Conservation (phyloP, 2,888 invertebrate genomes). For the Meandrusa payeni region DNA sequence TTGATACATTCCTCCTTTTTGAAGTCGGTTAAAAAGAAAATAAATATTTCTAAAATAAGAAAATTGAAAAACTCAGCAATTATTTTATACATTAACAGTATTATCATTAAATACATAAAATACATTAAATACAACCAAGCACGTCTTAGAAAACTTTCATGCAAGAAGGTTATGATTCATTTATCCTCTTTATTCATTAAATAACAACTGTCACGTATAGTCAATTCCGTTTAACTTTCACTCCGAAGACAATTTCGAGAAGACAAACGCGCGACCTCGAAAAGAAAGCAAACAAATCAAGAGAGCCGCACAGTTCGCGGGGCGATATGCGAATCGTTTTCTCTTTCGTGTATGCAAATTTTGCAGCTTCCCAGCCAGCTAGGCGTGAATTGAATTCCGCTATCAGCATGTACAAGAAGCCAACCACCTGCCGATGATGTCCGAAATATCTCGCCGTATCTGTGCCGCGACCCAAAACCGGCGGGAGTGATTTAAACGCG, state of each 20-base stretch:
- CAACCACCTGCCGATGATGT: constrained; percentile 31
- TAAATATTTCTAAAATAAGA: no score
- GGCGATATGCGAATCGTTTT: constrained; percentile 50
- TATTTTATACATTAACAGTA: no score
- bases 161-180: constrained; percentile 6
- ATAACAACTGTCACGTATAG: constrained; percentile 47
- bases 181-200: constrained; percentile 24
- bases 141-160: constrained; percentile 14
- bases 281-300: constrained; percentile 68
- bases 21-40: no score
- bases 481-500: constrained; percentile 52
- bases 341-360: constrained; percentile 57
- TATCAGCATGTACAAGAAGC: constrained; percentile 20
- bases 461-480: constrained; percentile 62
- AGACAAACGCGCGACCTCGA: constrained; percentile 56
- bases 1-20: no score
- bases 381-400: constrained; percentile 18
- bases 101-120: no score
- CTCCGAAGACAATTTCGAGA: constrained; percentile 51
- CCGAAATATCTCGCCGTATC: constrained; percentile 44
- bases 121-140: constrained; percentile 14
- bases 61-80: no score
- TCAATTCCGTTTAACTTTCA: constrained; percentile 61
- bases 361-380: constrained; percentile 21
- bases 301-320: constrained; percentile 41